A percentile compares a stretch with the other conserved stretches of the same genome.
Conservation (phyloP, 2,113 vertebrate species). For the Amphiprion percula region DNA sequence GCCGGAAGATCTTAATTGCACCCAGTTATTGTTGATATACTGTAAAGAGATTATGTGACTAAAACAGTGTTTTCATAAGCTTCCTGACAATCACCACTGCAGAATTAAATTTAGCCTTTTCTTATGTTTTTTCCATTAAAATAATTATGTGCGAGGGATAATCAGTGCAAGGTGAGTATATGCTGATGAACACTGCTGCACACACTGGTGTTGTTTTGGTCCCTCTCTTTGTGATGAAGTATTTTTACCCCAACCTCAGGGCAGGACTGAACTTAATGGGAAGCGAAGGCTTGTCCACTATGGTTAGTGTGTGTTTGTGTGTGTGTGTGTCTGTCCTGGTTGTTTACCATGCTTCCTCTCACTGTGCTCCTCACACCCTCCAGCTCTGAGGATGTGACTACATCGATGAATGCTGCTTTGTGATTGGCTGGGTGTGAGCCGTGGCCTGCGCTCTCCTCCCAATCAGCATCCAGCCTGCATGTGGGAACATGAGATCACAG, state of each 20-base stretch:
- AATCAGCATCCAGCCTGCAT: constrained; percentile 37
- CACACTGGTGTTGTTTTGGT: constrained; percentile 48
- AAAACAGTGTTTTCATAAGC: background rate
- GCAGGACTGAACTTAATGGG: constrained; percentile 78
- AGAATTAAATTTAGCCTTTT: background rate
- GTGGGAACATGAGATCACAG: constrained; percentile 25
- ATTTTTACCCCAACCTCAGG: constrained; percentile 78
- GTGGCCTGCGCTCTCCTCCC: constrained; percentile 29
- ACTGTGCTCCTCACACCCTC: constrained; percentile 65
- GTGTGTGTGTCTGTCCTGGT: constrained; percentile 58
- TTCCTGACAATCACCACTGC: background rate
- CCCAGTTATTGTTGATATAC: background rate
- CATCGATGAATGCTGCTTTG: background rate
- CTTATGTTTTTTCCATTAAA: constrained; percentile 4
- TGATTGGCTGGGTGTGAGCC: constrained; percentile 54
- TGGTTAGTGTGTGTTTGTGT: constrained; percentile 69
- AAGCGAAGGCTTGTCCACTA: constrained; percentile 81
- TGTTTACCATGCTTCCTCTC: constrained; percentile 68
- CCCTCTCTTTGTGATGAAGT: constrained; percentile 55
- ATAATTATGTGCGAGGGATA: constrained; percentile 32
- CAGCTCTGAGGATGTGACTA: constrained; percentile 41
- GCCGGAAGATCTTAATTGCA: background rate
- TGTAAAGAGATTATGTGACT: constrained; percentile 32
- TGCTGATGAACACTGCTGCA: background rate
- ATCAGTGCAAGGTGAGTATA: constrained; percentile 24